These are phyloP conservation scores for Actinemys pallida DNA, from an alignment of 2,113 vertebrate genomes.

Conservation along the genomic window DNA sequence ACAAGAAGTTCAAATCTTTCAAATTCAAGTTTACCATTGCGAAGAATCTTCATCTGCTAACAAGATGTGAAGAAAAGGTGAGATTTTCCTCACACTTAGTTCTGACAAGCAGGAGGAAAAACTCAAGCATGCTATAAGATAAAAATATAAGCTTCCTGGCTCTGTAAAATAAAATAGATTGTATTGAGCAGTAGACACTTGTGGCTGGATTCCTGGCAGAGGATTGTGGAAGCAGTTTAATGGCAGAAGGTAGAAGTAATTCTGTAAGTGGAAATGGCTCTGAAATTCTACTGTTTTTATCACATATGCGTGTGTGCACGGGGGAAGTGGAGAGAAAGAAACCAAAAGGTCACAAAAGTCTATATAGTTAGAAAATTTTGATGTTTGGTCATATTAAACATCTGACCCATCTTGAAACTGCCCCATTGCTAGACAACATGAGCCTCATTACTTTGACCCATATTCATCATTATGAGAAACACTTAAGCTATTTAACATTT, in stretches of 20 bases:
- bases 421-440: neutral
- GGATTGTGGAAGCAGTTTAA: neutral
- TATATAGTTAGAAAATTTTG: neutral
- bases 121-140: neutral
- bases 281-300: neutral
- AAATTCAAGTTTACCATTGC: neutral
- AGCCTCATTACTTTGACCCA: neutral
- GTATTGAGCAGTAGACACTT: neutral
- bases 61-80: neutral
- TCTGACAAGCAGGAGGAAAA: neutral
- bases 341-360: neutral
- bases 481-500: neutral
- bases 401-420: neutral
- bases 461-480: neutral
- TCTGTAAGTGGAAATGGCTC: fast-evolving
- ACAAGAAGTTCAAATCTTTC: neutral
- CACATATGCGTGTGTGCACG: neutral
- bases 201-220: neutral
- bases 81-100: neutral
- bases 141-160: neutral
- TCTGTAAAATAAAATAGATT: neutral
- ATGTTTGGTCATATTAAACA: neutral
- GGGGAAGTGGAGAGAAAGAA: neutral
- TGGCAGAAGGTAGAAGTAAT: neutral
- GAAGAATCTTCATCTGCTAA: neutral